Conservation (phyloP, 1,140 invertebrate species). For the Papilio polyxenes region DNA sequence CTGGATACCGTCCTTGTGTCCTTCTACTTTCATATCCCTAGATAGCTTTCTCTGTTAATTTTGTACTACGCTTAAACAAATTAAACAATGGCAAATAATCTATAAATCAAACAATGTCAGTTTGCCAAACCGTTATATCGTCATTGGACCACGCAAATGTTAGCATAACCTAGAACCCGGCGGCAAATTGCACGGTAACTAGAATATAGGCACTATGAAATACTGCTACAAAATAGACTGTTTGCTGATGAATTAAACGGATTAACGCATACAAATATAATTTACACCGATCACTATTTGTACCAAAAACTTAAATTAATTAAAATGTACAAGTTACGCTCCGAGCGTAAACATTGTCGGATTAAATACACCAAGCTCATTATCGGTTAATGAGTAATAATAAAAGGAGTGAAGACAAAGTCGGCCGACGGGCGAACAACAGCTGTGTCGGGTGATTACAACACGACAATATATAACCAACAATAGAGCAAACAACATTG, state of each 20-base stretch:
- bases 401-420: not conserved
- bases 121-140: constrained; percentile 1
- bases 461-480: not conserved
- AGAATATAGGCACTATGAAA: not conserved
- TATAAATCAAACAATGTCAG: not conserved
- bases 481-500: too few relatives aligned
- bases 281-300: too few relatives aligned
- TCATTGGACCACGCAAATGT: not conserved
- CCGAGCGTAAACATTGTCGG: not conserved
- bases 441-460: not conserved
- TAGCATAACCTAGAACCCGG: not conserved
- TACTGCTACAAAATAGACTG: not conserved
- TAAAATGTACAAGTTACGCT: not conserved
- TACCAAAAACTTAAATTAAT: not conserved
- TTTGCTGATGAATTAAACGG: not conserved
- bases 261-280: not conserved
- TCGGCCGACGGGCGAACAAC: not conserved
- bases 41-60: too few relatives aligned
- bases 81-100: constrained; percentile 4
- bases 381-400: not conserved
- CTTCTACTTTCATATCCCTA: too few relatives aligned
- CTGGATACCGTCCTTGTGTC: too few relatives aligned
- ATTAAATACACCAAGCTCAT: not conserved
- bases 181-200: not conserved
- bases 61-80: not conserved